Percentiles rank a stretch among this genome's conserved stretches.
Evolutionary conservation across 1,140 invertebrate genomes (phyloP).

Genomic region (Solenopsis invicta): DNA sequence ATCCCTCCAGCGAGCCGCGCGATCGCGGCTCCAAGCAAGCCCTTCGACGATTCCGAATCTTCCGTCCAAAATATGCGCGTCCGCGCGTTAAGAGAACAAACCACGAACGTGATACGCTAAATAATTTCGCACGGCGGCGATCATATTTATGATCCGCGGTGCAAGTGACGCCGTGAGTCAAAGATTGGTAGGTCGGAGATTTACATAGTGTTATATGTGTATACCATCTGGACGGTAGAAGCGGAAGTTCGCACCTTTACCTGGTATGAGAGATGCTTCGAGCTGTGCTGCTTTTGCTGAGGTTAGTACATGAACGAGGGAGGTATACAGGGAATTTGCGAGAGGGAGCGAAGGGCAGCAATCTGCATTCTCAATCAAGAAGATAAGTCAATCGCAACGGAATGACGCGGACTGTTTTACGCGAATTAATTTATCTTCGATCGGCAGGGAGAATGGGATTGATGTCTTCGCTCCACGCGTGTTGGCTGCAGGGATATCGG

Average conservation of each 20-base stretch:
- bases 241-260: conserved; percentile 42
- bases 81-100: not conserved
- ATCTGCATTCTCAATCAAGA: conserved; percentile 7
- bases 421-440: conserved; percentile 36
- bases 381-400: not conserved
- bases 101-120: not conserved
- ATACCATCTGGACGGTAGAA: conserved; percentile 42
- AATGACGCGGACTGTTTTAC: not conserved
- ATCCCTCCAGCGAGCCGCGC: conserved; percentile 23
- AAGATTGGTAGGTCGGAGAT: not conserved
- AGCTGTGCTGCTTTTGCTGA: conserved; percentile 40
- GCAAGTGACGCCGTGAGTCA: not conserved
- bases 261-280: conserved; percentile 32
- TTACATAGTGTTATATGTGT: not conserved
- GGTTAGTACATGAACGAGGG: conserved; percentile 33
- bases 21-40: conserved; percentile 22
- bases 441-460: not conserved
- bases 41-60: conserved; percentile 41
- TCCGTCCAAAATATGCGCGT: conserved; percentile 18
- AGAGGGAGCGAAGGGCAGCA: conserved; percentile 14
- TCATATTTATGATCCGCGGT: conserved; percentile 8
- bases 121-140: not conserved
- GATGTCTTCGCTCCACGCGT: conserved; percentile 2
- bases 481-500: not conserved
- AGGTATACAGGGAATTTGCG: not conserved